phyloP scores from a whole-genome alignment of 2,888 invertebrate genomes.

The Anarsia innoxiella region DNA sequence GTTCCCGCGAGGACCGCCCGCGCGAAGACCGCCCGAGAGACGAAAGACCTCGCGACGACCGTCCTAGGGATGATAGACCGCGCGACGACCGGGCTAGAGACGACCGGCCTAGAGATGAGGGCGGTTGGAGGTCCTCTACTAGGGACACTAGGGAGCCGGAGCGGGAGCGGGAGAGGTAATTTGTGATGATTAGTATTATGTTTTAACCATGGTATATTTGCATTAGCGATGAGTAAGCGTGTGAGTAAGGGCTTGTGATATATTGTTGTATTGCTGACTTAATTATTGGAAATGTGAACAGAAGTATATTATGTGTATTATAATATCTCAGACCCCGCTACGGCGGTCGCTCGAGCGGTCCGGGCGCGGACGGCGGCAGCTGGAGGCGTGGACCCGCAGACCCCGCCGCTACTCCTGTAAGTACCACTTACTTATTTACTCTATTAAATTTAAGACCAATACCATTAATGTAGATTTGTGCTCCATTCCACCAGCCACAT shows the following conservation, averaged over 20 bases:
- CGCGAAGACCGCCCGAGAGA: conserved; percentile 19
- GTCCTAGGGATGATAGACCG: conserved; percentile 17
- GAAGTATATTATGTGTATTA: no score
- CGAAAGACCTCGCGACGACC: conserved; percentile 31
- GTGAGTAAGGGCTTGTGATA: no score
- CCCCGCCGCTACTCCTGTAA: conserved; percentile 38
- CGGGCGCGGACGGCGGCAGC: conserved; percentile 46
- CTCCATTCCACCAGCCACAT: no score
- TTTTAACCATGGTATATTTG: no score
- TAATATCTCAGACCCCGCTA: conserved; percentile 42
- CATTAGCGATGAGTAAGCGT: no score
- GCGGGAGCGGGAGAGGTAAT: conserved; percentile 32
- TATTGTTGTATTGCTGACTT: no score
- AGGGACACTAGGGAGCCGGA: conserved; percentile 30
- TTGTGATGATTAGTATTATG: no score
- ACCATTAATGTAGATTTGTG: no score
- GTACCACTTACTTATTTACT: no score
- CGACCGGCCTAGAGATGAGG: conserved; percentile 30
- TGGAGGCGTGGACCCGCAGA: conserved; percentile 60
- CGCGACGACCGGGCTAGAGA: conserved; percentile 19
- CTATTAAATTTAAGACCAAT: no score
- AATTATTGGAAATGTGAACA: no score
- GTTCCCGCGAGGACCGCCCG: conserved; percentile 13
- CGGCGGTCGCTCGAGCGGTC: conserved; percentile 57
- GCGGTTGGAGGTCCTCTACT: conserved; percentile 42